Evolutionary conservation across 2,888 invertebrate species (phyloP).

Genomic region (Polyommatus iphigenia): DNA sequence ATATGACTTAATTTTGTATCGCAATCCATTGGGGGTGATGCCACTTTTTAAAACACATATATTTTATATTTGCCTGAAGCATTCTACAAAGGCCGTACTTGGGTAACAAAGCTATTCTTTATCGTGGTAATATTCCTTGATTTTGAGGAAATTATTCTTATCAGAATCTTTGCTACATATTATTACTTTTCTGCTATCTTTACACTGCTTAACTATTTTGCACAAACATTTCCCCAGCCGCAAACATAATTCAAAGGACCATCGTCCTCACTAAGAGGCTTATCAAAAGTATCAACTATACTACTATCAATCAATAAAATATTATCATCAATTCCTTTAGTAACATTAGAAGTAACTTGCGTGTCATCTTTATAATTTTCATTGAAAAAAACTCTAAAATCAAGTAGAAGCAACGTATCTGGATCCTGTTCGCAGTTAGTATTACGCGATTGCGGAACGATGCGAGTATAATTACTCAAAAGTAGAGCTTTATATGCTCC

Average conservation of each 20-base stretch:
- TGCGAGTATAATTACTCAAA: conserved; percentile 34
- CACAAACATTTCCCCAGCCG: conserved; percentile 32
- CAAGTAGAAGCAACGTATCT: conserved; percentile 28
- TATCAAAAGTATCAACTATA: background rate
- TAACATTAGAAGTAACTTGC: background rate
- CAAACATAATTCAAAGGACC: conserved; percentile 32
- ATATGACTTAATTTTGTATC: no score
- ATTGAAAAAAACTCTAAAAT: conserved; percentile 32
- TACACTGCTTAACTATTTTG: background rate
- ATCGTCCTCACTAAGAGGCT: background rate
- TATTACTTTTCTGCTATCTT: no score
- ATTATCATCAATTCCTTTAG: background rate
- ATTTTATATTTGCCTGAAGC: no score
- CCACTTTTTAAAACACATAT: no score
- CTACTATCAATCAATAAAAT: background rate
- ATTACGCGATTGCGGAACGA: background rate
- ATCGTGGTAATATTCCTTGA: no score
- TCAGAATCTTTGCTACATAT: no score
- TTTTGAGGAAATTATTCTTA: no score
- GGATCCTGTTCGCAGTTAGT: conserved; percentile 36
- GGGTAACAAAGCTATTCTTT: no score
- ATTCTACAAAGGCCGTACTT: no score
- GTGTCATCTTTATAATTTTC: conserved; percentile 11
- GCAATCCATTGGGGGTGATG: no score
- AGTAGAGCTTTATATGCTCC: conserved; percentile 37